A percentile compares a stretch with the other conserved stretches of the same genome.
Evolutionary conservation across 2,113 vertebrate species (phyloP).

Genomic region (Actenoides lindsayi): DNA sequence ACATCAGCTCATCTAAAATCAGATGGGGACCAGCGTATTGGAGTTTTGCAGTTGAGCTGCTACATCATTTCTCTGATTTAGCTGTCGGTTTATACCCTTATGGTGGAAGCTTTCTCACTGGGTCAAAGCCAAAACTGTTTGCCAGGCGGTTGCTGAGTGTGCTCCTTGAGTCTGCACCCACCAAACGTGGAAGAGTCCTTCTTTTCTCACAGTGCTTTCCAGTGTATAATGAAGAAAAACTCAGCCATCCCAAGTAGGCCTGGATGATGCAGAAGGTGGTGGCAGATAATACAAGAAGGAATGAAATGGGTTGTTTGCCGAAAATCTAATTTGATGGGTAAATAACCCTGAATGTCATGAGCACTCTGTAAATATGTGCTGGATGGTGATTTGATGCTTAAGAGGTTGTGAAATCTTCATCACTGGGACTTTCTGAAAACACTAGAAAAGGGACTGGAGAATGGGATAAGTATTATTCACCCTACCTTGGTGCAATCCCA

Average conservation of each 20-base stretch:
- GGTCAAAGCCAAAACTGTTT: not conserved
- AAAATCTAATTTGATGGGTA: not conserved
- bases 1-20: not conserved
- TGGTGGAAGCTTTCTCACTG: not conserved
- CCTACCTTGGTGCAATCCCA: not conserved
- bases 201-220: not conserved
- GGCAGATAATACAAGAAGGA: not conserved
- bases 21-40: not conserved
- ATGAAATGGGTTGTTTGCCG: not conserved
- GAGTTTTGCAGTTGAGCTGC: not conserved
- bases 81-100: not conserved
- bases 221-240: not conserved
- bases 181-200: not conserved
- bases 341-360: not conserved
- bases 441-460: not conserved
- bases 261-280: not conserved
- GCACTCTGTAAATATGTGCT: not conserved
- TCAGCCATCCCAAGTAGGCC: not conserved
- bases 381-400: not conserved
- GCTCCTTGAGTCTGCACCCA: not conserved
- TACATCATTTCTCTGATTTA: not conserved
- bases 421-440: not conserved
- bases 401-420: not conserved
- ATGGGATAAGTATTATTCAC: not conserved
- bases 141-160: not conserved